Evolutionary conservation across 2,797 vertebrate species (phyloP).

Genomic region (Argentina silus): DNA sequence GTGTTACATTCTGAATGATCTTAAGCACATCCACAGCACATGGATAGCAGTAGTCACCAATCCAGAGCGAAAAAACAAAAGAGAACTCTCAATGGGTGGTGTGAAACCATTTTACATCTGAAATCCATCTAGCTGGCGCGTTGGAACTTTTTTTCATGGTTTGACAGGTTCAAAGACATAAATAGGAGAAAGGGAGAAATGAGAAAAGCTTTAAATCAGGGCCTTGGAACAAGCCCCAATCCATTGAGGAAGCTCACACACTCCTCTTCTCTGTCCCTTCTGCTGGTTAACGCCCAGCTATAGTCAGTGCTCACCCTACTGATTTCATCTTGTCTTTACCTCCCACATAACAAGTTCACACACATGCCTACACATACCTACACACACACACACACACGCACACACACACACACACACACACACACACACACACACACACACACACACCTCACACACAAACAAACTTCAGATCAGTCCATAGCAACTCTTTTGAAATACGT

Average conservation of each 20-base stretch:
- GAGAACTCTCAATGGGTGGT: too few relatives aligned
- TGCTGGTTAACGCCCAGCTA: not conserved
- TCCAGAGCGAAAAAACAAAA: too few relatives aligned
- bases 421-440: not conserved
- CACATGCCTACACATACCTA: not conserved
- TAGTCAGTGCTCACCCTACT: not conserved
- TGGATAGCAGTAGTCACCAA: too few relatives aligned
- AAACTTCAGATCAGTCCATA: conserved; percentile 10
- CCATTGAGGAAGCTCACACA: not conserved
- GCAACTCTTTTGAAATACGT: conserved; percentile 21
- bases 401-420: not conserved
- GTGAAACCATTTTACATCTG: too few relatives aligned
- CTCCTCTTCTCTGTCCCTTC: not conserved
- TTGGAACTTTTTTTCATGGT: not conserved
- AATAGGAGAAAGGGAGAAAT: too few relatives aligned
- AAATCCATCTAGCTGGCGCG: not conserved
- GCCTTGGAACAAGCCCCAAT: not conserved
- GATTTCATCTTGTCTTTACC: not conserved
- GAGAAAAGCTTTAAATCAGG: not conserved
- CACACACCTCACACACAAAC: conserved; percentile 11
- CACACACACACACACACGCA: not conserved
- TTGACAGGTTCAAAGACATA: not conserved
- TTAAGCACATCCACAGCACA: too few relatives aligned
- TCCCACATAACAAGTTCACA: not conserved
- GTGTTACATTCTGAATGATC: not conserved